phyloP scores from a whole-genome alignment of 2,113 vertebrate species.

The Bos taurus region DNA sequence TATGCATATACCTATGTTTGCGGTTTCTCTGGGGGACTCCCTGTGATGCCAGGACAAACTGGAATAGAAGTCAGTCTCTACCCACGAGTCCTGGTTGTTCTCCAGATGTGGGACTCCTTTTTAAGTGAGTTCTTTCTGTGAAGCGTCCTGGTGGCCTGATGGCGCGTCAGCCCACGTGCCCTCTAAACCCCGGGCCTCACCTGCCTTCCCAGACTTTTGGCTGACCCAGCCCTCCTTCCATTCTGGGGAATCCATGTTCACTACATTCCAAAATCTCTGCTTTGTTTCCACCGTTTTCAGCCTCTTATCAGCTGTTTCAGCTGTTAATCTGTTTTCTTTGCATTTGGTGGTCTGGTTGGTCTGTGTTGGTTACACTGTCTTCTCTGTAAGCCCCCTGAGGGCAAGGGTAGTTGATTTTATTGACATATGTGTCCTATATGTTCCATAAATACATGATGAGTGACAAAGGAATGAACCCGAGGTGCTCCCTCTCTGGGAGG shows the following conservation, averaged over 20 bases:
- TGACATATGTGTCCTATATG: not conserved
- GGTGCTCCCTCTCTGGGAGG: accelerated
- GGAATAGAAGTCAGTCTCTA: not conserved
- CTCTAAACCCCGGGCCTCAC: accelerated
- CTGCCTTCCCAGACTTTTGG: not conserved
- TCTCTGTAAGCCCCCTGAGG: not conserved
- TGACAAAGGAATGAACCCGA: not conserved
- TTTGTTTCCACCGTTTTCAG: not conserved
- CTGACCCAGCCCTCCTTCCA: not conserved
- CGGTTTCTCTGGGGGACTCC: not conserved
- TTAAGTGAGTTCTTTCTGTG: not conserved
- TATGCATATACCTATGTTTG: not conserved
- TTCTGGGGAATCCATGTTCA: not conserved
- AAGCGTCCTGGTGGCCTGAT: not conserved
- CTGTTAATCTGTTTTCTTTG: not conserved
- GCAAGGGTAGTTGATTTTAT: not conserved
- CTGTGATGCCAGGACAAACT: not conserved
- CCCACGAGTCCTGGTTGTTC: no score
- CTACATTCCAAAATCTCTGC: not conserved
- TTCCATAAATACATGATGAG: not conserved
- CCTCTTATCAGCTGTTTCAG: not conserved
- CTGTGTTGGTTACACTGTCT: not conserved
- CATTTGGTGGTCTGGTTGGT: not conserved
- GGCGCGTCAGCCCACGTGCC: accelerated
- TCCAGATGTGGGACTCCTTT: not conserved